Percentiles rank a stretch among this genome's conserved stretches.
These are phyloP conservation scores for Zosterops hypoxanthus DNA, from an alignment of 2,113 vertebrate genomes.

Conservation along the genomic window DNA sequence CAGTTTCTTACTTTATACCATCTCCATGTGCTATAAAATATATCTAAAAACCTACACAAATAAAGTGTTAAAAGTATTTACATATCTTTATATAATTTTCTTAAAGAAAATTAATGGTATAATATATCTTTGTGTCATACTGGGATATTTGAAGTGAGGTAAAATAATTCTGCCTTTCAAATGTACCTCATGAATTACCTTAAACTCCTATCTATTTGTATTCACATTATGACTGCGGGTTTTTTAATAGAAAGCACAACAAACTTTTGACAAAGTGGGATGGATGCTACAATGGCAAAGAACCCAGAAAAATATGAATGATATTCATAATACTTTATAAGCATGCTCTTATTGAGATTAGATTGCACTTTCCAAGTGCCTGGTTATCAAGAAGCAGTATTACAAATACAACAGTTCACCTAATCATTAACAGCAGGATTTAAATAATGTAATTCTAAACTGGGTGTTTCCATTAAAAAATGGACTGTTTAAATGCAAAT, in stretches of 20 bases:
- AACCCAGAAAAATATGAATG: neutral
- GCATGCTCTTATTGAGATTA: neutral
- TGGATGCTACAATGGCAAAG: too few relatives aligned
- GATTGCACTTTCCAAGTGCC: neutral
- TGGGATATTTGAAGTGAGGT: neutral
- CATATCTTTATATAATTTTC: neutral
- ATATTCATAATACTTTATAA: neutral
- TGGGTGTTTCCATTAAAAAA: neutral
- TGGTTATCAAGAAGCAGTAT: neutral
- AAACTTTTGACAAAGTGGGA: too few relatives aligned
- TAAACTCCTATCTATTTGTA: too few relatives aligned
- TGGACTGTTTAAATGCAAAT: neutral
- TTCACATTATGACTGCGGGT: too few relatives aligned
- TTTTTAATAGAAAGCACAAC: too few relatives aligned
- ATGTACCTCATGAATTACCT: too few relatives aligned
- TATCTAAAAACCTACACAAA: neutral
- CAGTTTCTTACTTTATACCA: neutral
- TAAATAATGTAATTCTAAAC: neutral
- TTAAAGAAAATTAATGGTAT: neutral
- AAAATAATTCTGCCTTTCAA: neutral
- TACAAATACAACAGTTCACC: neutral
- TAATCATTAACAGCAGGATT: neutral
- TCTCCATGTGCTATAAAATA: neutral
- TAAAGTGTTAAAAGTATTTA: neutral
- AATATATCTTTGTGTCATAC: neutral